Base-by-base conservation (phyloP, 2,113 vertebrate species). In the Seriola rivoliana region DNA sequence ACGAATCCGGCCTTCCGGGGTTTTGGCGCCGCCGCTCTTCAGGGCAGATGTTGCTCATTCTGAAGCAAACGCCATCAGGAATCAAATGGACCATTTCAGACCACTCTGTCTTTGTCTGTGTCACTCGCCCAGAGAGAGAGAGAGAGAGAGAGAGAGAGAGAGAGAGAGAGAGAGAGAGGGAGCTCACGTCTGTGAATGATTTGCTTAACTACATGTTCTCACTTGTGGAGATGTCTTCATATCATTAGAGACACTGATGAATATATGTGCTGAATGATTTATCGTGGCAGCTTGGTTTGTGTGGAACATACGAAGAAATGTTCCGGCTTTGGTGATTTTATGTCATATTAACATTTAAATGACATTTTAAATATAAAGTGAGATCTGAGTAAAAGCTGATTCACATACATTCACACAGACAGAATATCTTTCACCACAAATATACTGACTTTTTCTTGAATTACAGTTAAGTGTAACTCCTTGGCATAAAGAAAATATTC, bases 21-120 rank as follows among this genome's bases (percentile, higher is more conserved):
- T 85, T 92, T 92, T 12, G 3, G 0, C 0, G 58, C 29, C 10
- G 78, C 90, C 4, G 58, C 57, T 79, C 23, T 13, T 52, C 52
- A 36, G 64, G 88, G 88, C 92, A 94, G 92, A 94, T 93, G 93
- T 92, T 92, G 84, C 83, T 89, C 79, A 65, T 81, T 91, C 85
- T 93, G 85, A 85, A 77, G 75, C 9, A 70, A 87, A 86, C 62
- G 72, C 87, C 78, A 88, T 78, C 82, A 90, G 54, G 83, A 71
- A 67, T 84, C 54, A 85, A 88, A 90, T 68, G 76, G 80, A 80
- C 71, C 89, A 80, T 80, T 87, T 80, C 64, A 84, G 80, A 64
- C 55, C 68, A 1, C 67, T 81, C 84, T 34, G 71, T 82, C 85
- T 90, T 86, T 82, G 85, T 88, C 67, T 82, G 57, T 65, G 83